These are phyloP conservation scores for Macrotrachela quadricornifera DNA, from an alignment of 1,140 invertebrate species.

Conservation along the genomic window DNA sequence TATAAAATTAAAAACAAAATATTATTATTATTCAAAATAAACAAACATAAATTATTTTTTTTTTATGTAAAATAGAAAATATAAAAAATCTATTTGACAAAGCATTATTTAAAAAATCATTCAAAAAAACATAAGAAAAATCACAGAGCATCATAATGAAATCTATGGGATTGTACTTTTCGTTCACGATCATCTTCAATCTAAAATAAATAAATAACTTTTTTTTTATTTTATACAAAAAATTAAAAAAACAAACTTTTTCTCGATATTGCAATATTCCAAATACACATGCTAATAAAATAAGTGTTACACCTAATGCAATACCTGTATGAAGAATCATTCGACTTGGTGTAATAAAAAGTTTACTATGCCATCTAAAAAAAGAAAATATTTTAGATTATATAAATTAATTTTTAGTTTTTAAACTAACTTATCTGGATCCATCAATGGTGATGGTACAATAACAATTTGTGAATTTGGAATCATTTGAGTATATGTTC, in stretches of 20 bases:
- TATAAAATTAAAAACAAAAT: no score
- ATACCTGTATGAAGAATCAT: constrained; percentile 71
- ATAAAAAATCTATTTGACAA: no score
- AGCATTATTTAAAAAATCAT: no score
- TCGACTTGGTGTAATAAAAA: constrained; percentile 87
- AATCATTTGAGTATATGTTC: constrained; percentile 66
- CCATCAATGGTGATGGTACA: constrained; percentile 57
- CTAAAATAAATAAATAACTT: constrained; percentile 13
- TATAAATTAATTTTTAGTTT: background rate
- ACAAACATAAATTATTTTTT: no score
- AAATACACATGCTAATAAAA: constrained; percentile 61
- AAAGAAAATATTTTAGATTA: constrained; percentile 6
- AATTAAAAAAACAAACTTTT: constrained; percentile 28
- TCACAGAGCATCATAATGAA: constrained; percentile 48
- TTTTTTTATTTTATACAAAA: background rate
- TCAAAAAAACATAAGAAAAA: background rate
- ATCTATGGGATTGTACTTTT: constrained; percentile 59
- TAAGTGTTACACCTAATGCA: constrained; percentile 62
- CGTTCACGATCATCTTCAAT: constrained; percentile 68
- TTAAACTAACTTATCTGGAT: constrained; percentile 38
- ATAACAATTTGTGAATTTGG: constrained; percentile 91
- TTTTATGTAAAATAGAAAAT: no score
- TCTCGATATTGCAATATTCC: constrained; percentile 75
- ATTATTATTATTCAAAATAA: no score
- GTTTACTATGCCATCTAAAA: constrained; percentile 57